Conservation (phyloP, 1,140 invertebrate genomes). For the Papilio dardanus region DNA sequence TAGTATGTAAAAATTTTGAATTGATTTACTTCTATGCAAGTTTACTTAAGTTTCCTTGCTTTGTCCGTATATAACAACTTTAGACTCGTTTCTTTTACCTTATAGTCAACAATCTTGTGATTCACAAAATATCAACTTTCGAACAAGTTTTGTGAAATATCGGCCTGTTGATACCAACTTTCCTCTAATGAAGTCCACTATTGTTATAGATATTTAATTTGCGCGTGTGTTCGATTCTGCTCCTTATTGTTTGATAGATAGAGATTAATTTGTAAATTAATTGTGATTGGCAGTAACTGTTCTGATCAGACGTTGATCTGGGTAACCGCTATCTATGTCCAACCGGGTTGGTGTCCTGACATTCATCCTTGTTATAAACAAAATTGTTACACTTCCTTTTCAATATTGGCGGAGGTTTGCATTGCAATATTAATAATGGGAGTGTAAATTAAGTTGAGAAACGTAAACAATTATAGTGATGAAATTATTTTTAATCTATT, state of each 20-base stretch:
- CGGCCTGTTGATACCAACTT: constrained; percentile 7
- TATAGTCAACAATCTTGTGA: neutral
- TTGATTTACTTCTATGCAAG: no score
- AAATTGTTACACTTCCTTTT: constrained; percentile 22
- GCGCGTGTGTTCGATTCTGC: constrained; percentile 36
- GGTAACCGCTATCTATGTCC: constrained; percentile 64
- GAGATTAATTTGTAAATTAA: constrained; percentile 71
- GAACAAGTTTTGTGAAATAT: constrained; percentile 27
- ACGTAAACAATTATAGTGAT: no score
- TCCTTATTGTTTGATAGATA: constrained; percentile 52
- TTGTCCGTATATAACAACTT: neutral
- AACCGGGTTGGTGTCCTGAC: constrained; percentile 39
- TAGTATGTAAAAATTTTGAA: no score
- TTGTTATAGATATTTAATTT: constrained; percentile 21
- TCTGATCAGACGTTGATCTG: constrained; percentile 65
- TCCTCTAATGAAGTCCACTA: neutral
- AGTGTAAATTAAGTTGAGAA: no score
- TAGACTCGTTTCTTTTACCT: neutral
- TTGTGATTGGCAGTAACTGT: constrained; percentile 72
- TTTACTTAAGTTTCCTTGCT: no score
- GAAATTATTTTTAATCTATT: no score
- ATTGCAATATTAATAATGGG: neutral
- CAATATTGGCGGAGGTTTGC: constrained; percentile 35
- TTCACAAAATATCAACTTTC: constrained; percentile 26
- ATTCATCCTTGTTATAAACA: constrained; percentile 9